Percentiles rank a stretch among this genome's conserved stretches.
Evolutionary conservation across 2,797 vertebrate genomes (phyloP).

Genomic region (Semotilus atromaculatus): DNA sequence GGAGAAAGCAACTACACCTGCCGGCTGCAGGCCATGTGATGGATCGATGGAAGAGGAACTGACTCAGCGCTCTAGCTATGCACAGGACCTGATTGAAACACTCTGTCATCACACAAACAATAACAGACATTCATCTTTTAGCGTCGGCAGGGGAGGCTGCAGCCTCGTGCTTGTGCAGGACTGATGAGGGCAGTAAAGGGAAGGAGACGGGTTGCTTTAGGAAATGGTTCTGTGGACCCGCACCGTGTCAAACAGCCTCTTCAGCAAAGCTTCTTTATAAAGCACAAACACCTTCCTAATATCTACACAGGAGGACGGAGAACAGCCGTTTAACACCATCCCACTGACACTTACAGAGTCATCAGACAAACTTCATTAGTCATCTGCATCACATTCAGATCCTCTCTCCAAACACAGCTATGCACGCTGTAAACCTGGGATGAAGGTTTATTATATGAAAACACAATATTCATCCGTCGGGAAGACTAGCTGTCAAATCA

Average conservation of each 20-base stretch:
- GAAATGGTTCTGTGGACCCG: conserved; percentile 31
- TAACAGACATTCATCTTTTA: conserved; percentile 86
- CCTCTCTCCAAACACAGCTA: background rate
- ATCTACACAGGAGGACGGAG: background rate
- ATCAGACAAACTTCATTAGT: conserved; percentile 1
- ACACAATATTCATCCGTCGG: background rate
- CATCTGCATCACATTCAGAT: background rate
- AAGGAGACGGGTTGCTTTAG: conserved; percentile 40
- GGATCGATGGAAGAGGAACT: conserved; percentile 85
- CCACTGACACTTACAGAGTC: conserved; percentile 10
- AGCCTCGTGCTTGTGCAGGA: conserved; percentile 61
- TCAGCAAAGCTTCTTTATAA: conserved; percentile 38
- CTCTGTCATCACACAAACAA: conserved; percentile 90
- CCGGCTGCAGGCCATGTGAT: conserved; percentile 80
- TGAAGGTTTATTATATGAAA: background rate
- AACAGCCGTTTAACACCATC: conserved; percentile 2
- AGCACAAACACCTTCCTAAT: conserved; percentile 43
- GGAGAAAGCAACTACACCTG: conserved; percentile 82
- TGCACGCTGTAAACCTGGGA: background rate
- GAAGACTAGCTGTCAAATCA: background rate
- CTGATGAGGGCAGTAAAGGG: conserved; percentile 67
- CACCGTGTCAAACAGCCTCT: conserved; percentile 9
- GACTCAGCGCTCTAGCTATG: conserved; percentile 84
- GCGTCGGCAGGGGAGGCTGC: conserved; percentile 43
- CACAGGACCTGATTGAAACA: conserved; percentile 88